These are phyloP conservation scores for Herminia tarsipennalis DNA, from an alignment of 2,888 invertebrate genomes.

Conservation along the genomic window DNA sequence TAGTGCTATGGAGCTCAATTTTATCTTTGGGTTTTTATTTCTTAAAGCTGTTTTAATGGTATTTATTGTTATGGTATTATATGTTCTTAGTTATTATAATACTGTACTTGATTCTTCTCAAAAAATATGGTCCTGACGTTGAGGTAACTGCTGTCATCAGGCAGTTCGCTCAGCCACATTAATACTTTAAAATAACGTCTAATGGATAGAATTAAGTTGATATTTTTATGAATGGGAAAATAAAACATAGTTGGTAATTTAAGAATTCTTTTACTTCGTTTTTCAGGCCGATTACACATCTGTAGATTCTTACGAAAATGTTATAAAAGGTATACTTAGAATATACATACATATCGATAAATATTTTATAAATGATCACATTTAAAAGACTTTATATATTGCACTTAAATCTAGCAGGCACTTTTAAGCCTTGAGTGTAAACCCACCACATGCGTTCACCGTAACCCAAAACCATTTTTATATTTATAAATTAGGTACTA, in stretches of 20 bases:
- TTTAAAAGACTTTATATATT: slow-evolving; percentile 71
- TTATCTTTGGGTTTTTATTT: neutral
- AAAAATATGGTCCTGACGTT: too few relatives aligned
- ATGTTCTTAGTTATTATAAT: neutral
- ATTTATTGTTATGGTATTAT: neutral
- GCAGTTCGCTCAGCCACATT: too few relatives aligned
- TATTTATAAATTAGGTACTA: slow-evolving; percentile 39
- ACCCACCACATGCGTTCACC: slow-evolving; percentile 83
- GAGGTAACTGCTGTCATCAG: too few relatives aligned
- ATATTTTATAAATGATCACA: slow-evolving; percentile 81
- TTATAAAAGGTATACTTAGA: slow-evolving; percentile 73
- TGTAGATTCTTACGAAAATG: slow-evolving; percentile 70
- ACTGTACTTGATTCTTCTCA: too few relatives aligned
- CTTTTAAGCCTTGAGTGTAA: slow-evolving; percentile 70
- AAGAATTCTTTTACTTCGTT: slow-evolving; percentile 48
- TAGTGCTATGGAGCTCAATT: slow-evolving; percentile 13
- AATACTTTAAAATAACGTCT: too few relatives aligned
- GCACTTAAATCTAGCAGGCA: slow-evolving; percentile 72
- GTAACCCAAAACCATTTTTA: slow-evolving; percentile 66
- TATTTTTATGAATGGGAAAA: too few relatives aligned
- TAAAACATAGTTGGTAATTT: slow-evolving; percentile 20
- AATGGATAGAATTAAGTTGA: too few relatives aligned
- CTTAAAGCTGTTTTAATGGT: neutral
- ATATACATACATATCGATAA: slow-evolving; percentile 64
- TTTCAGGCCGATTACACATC: slow-evolving; percentile 70